Conservation (phyloP, 1,140 invertebrate species). For the Euwallacea similis region DNA sequence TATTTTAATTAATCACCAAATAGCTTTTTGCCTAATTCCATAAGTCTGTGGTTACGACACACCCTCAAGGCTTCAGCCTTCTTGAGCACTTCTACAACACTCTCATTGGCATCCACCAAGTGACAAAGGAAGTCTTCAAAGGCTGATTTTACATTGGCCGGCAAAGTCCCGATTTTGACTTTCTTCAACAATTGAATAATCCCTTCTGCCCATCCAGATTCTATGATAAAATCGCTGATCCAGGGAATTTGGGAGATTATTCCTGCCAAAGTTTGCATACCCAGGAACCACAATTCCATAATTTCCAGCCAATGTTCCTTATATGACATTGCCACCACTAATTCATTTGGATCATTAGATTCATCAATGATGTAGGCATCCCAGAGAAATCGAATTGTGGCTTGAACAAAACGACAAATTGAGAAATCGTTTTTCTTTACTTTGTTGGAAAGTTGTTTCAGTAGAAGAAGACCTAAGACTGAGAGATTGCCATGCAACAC, state of each 20-base stretch:
- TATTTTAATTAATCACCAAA: constrained; percentile 71
- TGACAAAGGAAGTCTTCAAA: constrained; percentile 88
- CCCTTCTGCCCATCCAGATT: constrained; percentile 89
- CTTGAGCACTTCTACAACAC: constrained; percentile 74
- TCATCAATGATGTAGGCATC: constrained; percentile 89
- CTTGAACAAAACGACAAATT: constrained; percentile 83
- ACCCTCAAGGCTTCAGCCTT: constrained; percentile 80
- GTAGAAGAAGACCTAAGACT: constrained; percentile 77
- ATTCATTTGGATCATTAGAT: constrained; percentile 74
- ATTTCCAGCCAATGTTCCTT: constrained; percentile 86
- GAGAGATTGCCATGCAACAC: constrained; percentile 82
- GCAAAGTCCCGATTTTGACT: constrained; percentile 78
- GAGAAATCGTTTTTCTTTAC: constrained; percentile 86
- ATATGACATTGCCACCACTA: constrained; percentile 83
- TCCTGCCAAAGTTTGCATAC: constrained; percentile 87
- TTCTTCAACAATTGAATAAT: constrained; percentile 79
- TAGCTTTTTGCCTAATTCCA: constrained; percentile 83
- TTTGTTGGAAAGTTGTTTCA: constrained; percentile 80
- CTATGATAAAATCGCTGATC: constrained; percentile 87
- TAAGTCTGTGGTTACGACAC: constrained; percentile 82
- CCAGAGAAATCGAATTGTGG: constrained; percentile 87
- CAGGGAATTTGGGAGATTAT: constrained; percentile 80
- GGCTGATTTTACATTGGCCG: constrained; percentile 81
- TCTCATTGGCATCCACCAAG: constrained; percentile 78
- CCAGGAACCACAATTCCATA: constrained; percentile 89